Evolutionary conservation across 2,113 vertebrate species (phyloP), one percentile per base, ranked within the genome.

Genomic region (Panthera tigris): DNA sequence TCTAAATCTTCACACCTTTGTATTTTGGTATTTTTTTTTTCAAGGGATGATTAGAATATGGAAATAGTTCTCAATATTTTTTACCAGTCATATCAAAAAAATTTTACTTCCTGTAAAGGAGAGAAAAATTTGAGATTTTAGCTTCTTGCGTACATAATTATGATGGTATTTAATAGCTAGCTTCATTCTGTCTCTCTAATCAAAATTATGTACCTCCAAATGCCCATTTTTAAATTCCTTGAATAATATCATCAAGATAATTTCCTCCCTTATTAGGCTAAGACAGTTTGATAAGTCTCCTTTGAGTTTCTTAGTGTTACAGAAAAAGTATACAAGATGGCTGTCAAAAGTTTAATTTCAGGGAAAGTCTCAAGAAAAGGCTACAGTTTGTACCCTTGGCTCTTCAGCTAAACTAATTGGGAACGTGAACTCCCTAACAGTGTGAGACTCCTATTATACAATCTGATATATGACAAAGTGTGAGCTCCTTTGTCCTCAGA

Each of bases 131-230:
- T 65, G 18, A 89, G 48, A 74, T 96, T 94, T 80, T 71, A 92
- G 73, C 84, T 91, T 41, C 33, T 52, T 74, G 3, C 31, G 29
- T 71, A 83, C 29, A 61, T 96, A 95, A 95, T 96, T 92, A 96
- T 93, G 63, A 80, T 90, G 36, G 14, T 84, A 81, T 88, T 96
- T 97, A 94, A 88, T 92, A 91, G 45, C 27, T 78, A 86, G 31
- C 21, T 50, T 97, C 94, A 88, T 94, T 97, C 50, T 97, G 23
- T 96, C 63, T 92, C 41, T 94, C 45, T 96, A 81, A 84, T 95
- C 87, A 97, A 97, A 94, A 94, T 95, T 68, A 80, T 74, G 55
- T 81, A 23, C 52, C 69, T 97, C 84, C 19, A 94, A 84, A 94
- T 96, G 65, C 74, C 29, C 21, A 80, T 66, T 95, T 97, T 66